phyloP scores from a whole-genome alignment of 1,140 invertebrate species.

The Neotoxoptera formosana region DNA sequence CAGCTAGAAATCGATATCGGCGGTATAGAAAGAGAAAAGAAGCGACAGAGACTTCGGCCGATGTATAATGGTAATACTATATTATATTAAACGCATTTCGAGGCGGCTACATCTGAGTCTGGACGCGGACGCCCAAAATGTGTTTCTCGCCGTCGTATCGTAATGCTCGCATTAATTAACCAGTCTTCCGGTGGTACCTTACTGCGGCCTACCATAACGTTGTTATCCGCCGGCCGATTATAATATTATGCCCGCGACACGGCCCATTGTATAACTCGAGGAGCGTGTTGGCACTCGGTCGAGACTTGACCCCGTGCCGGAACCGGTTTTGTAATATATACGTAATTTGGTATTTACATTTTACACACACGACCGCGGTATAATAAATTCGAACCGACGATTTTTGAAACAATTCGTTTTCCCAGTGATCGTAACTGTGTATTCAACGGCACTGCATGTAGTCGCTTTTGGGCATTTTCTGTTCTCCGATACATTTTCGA shows the following conservation, averaged over 20 bases:
- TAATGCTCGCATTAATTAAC: background rate
- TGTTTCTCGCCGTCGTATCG: no score
- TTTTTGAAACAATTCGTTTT: slow-evolving; percentile 25
- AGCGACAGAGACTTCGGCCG: background rate
- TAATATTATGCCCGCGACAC: background rate
- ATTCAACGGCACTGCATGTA: background rate
- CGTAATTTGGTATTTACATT: slow-evolving; percentile 22
- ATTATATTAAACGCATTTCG: no score
- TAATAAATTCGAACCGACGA: background rate
- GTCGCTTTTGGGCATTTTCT: background rate
- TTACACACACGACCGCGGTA: background rate
- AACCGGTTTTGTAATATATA: background rate
- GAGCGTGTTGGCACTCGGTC: background rate
- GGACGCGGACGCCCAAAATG: background rate
- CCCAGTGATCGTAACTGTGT: slow-evolving; percentile 12
- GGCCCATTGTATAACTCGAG: background rate
- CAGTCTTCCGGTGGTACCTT: background rate
- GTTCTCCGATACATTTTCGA: background rate
- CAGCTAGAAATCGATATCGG: background rate
- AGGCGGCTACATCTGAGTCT: no score
- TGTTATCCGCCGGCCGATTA: background rate
- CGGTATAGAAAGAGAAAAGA: background rate
- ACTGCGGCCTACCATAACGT: no score
- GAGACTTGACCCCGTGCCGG: background rate
- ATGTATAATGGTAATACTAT: no score